Percentiles rank a stretch among this genome's conserved stretches.
Conservation (phyloP, 1,140 invertebrate genomes). For the Piezodorus guildinii region DNA sequence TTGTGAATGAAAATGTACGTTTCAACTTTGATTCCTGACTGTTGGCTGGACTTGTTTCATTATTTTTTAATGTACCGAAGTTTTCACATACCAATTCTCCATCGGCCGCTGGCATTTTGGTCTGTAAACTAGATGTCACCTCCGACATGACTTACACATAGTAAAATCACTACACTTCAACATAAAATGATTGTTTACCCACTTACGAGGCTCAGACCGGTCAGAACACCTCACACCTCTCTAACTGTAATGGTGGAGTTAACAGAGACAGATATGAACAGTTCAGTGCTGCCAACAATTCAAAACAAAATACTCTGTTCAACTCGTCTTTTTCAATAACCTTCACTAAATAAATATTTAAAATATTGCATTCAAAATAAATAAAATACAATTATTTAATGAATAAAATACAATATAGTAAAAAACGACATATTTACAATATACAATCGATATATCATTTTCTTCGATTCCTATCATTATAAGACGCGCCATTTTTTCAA, state of each 20-base stretch:
- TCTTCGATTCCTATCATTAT: too few relatives aligned
- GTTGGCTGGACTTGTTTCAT: slow-evolving; percentile 5
- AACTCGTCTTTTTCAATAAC: too few relatives aligned
- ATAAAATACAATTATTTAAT: too few relatives aligned
- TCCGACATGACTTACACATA: slow-evolving; percentile 26
- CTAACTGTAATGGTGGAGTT: slow-evolving; percentile 5
- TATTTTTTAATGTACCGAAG: slow-evolving; percentile 18
- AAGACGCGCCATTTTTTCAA: too few relatives aligned
- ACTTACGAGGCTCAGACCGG: neutral
- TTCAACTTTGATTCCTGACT: slow-evolving; percentile 28
- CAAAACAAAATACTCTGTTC: neutral
- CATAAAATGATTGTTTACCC: slow-evolving; percentile 6
- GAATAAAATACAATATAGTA: too few relatives aligned
- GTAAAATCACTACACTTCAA: slow-evolving; percentile 3
- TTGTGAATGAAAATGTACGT: slow-evolving; percentile 50
- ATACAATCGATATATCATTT: too few relatives aligned
- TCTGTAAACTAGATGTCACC: slow-evolving; percentile 24
- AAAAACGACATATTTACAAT: too few relatives aligned
- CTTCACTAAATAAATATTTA: too few relatives aligned
- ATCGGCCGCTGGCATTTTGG: slow-evolving; percentile 24
- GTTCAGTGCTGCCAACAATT: neutral
- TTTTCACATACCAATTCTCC: slow-evolving; percentile 16
- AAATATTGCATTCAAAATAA: too few relatives aligned
- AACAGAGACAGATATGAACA: slow-evolving; percentile 7
- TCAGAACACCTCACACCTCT: neutral